Percentiles rank a stretch among this genome's conserved stretches.
Conservation (phyloP, 2,888 invertebrate species). For the Cryptocheilus praepositus region DNA sequence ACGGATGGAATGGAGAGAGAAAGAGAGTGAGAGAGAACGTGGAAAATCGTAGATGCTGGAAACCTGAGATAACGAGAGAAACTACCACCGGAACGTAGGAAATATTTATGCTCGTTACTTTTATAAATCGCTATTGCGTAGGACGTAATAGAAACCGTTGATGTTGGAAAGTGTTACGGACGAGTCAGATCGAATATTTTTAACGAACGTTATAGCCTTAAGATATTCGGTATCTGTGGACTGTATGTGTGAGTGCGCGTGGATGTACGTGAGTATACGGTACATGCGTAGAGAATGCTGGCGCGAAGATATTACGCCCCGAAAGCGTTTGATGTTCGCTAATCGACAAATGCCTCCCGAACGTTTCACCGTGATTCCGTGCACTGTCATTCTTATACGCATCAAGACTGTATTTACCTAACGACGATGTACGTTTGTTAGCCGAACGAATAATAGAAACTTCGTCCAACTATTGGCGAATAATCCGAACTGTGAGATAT, state of each 20-base stretch:
- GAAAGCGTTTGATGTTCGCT: neutral
- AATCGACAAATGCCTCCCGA: neutral
- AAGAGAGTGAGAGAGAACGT: neutral
- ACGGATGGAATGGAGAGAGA: neutral
- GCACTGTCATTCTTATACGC: neutral
- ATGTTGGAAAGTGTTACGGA: slow-evolving; percentile 9
- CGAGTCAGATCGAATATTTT: slow-evolving; percentile 24
- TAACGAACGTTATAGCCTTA: slow-evolving; percentile 21
- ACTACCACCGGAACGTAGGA: too few species aligned
- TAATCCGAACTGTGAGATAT: too few species aligned
- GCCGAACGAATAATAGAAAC: neutral
- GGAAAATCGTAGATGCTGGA: too few species aligned
- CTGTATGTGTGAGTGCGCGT: slow-evolving; percentile 6
- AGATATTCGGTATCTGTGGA: slow-evolving; percentile 24
- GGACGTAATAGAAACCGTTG: slow-evolving; percentile 10
- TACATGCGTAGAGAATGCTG: too few species aligned
- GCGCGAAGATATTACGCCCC: neutral
- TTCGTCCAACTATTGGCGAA: too few species aligned
- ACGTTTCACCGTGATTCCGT: neutral
- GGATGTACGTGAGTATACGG: slow-evolving; percentile 18
- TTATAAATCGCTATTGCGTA: neutral
- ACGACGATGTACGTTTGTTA: slow-evolving; percentile 1
- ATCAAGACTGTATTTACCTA: neutral
- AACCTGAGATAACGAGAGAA: too few species aligned
- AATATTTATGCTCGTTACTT: neutral